Evolutionary conservation across 2,888 invertebrate genomes (phyloP).

Genomic region (Hemistola chrysoprasaria): DNA sequence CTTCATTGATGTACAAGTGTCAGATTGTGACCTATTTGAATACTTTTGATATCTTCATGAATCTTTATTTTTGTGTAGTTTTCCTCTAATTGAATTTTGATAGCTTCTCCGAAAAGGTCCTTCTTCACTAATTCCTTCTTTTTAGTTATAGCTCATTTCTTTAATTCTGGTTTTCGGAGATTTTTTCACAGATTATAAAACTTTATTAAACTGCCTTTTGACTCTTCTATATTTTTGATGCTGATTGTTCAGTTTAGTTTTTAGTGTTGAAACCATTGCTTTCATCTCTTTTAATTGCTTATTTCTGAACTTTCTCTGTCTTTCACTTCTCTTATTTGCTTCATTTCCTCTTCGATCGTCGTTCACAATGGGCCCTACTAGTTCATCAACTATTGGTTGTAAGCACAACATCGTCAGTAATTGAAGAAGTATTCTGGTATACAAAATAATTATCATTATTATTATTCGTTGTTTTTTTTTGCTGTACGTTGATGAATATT

Average conservation of each 20-base stretch:
- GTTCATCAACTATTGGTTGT: slow-evolving; percentile 2
- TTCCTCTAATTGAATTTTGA: slow-evolving; percentile 25
- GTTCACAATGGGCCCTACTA: slow-evolving; percentile 3
- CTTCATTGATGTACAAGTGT: no score
- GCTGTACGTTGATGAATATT: slow-evolving; percentile 24
- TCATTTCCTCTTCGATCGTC: slow-evolving; percentile 25
- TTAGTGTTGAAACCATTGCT: slow-evolving; percentile 21
- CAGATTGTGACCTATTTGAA: no score
- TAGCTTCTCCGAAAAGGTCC: slow-evolving; percentile 22
- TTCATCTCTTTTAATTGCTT: slow-evolving; percentile 24
- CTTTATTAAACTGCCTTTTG: slow-evolving; percentile 25
- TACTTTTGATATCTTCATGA: slow-evolving; percentile 19
- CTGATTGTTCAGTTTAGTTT: slow-evolving; percentile 27
- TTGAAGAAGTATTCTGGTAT: slow-evolving; percentile 24
- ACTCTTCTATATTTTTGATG: slow-evolving; percentile 27
- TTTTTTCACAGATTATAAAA: slow-evolving; percentile 20
- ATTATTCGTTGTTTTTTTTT: slow-evolving; percentile 22
- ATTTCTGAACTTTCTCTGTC: slow-evolving; percentile 24
- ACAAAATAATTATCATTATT: slow-evolving; percentile 22
- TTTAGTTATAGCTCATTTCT: slow-evolving; percentile 23
- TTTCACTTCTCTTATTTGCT: slow-evolving; percentile 26
- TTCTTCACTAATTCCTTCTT: slow-evolving; percentile 24
- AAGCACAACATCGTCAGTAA: slow-evolving; percentile 24
- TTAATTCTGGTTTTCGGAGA: no score
- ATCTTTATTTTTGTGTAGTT: slow-evolving; percentile 19